Base-by-base conservation (phyloP, 2,797 vertebrate species). In the Octomys mimax region DNA sequence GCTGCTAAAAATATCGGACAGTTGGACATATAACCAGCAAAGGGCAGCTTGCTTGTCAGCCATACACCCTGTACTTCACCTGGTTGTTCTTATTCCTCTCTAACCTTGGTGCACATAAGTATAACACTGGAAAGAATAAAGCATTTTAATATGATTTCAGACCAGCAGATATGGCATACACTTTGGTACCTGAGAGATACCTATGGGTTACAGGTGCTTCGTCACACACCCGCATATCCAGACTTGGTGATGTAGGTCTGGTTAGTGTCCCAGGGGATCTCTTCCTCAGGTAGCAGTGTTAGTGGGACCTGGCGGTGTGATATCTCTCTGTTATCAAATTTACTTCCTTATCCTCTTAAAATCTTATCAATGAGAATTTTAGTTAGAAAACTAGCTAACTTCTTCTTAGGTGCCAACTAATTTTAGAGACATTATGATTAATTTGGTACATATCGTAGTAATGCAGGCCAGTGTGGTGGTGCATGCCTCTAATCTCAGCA, bases 61-160 rank as follows among this genome's bases (percentile, higher is more conserved):
- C 62, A 94, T 66, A 39, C 61, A 22, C 10, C 39, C 24, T 90
- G 18, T 10, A 2, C 77, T 89, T 94, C 52, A 24, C 54, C 89
- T 75, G 54, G 42, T 42, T 42, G 42, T 42, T 31, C 16, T 24
- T 70, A 3, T 54, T 31, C 39, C 36, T 70, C 2, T 64, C 33
- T 87, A 80, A 54, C 2, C 6, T 83, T 78, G 28, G 39, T 57
- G 31, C n/a, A 88, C 62, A 77, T 49, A 16, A 78, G 10, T 81
- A 89, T 24, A 89, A 54, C 82, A 24, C 24, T 95, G 39, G 46
- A 93, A 80, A 94, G 94, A 94, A 57, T 71, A 89, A 92, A 91
- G 42, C 61, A 36, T 87, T 86, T 80, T 13, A 61, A 16, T 46
- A 3, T 2, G 52, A 79, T 46, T 21, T 61, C 62, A 93, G 42